Conservation (phyloP, 2,113 vertebrate species). For the Otus sunia region DNA sequence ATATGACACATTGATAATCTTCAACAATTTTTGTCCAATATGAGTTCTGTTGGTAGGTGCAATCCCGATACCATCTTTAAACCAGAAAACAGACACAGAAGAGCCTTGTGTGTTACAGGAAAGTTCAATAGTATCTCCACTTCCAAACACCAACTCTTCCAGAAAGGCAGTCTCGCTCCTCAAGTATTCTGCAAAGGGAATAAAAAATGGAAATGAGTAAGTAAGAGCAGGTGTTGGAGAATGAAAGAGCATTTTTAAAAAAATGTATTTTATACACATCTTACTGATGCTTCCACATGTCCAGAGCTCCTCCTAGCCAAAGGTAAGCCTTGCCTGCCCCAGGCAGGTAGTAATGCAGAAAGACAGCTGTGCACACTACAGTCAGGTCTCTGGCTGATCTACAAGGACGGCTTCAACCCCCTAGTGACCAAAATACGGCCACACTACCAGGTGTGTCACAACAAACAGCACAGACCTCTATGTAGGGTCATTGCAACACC, state of each 20-base stretch:
- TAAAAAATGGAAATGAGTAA: neutral
- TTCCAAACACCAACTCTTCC: constrained; percentile 81
- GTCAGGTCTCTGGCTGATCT: neutral
- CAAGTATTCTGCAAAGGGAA: constrained; percentile 74
- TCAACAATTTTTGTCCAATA: constrained; percentile 79
- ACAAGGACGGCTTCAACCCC: neutral
- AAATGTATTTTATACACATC: fast-evolving
- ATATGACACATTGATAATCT: constrained; percentile 87
- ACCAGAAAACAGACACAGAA: constrained; percentile 80
- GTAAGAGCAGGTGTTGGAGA: neutral
- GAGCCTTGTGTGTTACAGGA: constrained; percentile 77
- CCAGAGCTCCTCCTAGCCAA: neutral
- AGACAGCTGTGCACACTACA: neutral
- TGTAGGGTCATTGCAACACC: neutral
- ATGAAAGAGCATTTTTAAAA: neutral
- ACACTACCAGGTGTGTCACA: neutral
- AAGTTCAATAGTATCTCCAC: constrained; percentile 84
- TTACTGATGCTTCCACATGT: neutral
- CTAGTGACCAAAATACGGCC: fast-evolving
- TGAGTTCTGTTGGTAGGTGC: constrained; percentile 80
- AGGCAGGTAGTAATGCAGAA: neutral
- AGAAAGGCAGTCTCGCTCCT: constrained; percentile 79
- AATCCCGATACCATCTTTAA: constrained; percentile 82
- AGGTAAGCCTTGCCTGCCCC: neutral
- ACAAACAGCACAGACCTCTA: neutral